Evolutionary conservation across 2,797 vertebrate genomes (phyloP), one percentile per base, ranked within the genome.

Genomic region (Prionace glauca): DNA sequence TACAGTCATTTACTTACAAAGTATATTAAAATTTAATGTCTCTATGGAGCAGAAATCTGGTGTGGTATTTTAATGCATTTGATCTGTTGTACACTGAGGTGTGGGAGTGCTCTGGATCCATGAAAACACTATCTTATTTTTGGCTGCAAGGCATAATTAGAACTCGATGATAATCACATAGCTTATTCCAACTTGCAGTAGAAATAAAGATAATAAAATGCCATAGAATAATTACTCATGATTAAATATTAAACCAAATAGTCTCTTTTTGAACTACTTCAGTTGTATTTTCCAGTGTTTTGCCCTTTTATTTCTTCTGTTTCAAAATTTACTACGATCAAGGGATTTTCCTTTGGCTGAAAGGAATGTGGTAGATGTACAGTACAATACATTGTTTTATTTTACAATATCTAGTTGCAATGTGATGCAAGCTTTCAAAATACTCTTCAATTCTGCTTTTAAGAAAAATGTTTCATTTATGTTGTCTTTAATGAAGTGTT

Each of bases 1-100:
- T 62, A 22, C 41, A 95, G 93, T 60, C 71, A 95, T 56, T 74
- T 77, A 74, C 45, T 95, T 74, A 77, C 26, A 74, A 74, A 77
- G 45, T 50, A 32, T n/a, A 95, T 95, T 95, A 74, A 95, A 84
- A 74, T 32, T 77, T 77, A 95, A 77, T 95, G 93, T 74, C 41
- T 95, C 41, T 95, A 5, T 50, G 14, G 93, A 14, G 41, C 71
- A 95, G 71, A 29, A 60, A 95, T 74, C 71, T 95, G 36, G 41
- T 65, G 60, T 60, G 88, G 32, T 95, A 20, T 56, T 95, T 18
- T 60, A 77, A 77, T 77, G 24, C 26, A 77, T 74, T 60, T 95
- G 93, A 72, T 41, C 67, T 94, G 45, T 95, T 95, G 71, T 26
- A 77, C 71, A 50, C 41, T 36, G 67, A n/a, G 11, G 16, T 95